phyloP scores from a whole-genome alignment of 2,888 invertebrate genomes.

The Drosophila incognita region DNA sequence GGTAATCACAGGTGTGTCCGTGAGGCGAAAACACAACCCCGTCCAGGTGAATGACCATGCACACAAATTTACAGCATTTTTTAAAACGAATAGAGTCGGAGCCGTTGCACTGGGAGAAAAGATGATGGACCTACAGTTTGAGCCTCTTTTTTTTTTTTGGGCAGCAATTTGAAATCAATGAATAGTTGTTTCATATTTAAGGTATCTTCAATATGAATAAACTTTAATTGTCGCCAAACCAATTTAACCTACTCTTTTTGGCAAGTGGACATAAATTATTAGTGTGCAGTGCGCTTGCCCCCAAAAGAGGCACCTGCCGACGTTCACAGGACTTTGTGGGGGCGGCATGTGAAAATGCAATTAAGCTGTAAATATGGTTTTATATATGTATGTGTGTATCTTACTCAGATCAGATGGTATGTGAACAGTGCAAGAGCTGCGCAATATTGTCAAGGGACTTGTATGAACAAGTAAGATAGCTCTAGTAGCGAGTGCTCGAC shows the following conservation, averaged over 20 bases:
- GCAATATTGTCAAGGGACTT: slow-evolving; percentile 22
- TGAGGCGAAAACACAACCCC: slow-evolving; percentile 11
- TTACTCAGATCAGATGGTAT: slow-evolving; percentile 30
- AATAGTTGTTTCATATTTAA: not conserved
- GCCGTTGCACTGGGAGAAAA: slow-evolving; percentile 41
- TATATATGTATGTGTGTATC: slow-evolving; percentile 8
- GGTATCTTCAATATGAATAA: not conserved
- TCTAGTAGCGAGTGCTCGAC: not conserved
- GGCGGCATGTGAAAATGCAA: slow-evolving; percentile 75
- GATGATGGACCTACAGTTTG: not conserved
- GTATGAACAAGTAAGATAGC: not conserved
- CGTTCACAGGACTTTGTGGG: slow-evolving; percentile 59
- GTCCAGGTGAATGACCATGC: slow-evolving; percentile 12
- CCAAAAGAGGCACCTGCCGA: slow-evolving; percentile 59
- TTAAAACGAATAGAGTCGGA: slow-evolving; percentile 64
- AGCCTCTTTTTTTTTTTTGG: too few species aligned
- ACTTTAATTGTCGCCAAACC: not conserved
- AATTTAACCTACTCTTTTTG: not conserved
- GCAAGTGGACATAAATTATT: slow-evolving; percentile 21
- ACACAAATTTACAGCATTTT: slow-evolving; percentile 78
- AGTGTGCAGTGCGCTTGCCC: slow-evolving; percentile 43
- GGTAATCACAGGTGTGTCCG: slow-evolving; percentile 51
- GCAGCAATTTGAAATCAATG: not conserved
- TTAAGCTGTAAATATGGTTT: slow-evolving; percentile 66
- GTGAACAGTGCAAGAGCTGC: slow-evolving; percentile 28